Conservation (phyloP, 2,888 invertebrate species). For the Monoplex corrugatus region DNA sequence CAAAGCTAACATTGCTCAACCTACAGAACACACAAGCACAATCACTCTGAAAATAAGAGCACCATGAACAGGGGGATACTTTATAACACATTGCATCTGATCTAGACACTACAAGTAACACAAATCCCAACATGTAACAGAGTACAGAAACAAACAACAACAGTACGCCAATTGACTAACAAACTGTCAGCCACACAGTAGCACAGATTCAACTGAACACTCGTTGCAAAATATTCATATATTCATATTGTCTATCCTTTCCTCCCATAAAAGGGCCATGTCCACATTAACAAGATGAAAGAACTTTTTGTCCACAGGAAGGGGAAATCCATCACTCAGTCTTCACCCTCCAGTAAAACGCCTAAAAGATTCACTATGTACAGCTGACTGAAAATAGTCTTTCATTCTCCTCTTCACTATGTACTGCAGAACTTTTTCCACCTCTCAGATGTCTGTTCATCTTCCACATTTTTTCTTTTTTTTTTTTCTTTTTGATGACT, state of each 20-base stretch:
- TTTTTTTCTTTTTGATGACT: too few relatives aligned
- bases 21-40: not conserved
- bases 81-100: constrained; percentile 23
- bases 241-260: not conserved
- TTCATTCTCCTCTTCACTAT: too few relatives aligned
- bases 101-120: not conserved
- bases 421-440: too few relatives aligned
- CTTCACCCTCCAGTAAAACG: too few relatives aligned
- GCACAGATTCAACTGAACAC: constrained; percentile 30
- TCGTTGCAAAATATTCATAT: constrained; percentile 36
- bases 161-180: not conserved
- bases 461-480: too few relatives aligned
- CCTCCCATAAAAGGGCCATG: not conserved
- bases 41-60: constrained; percentile 33
- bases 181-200: not conserved
- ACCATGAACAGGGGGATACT: constrained; percentile 27
- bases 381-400: too few relatives aligned
- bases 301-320: too few relatives aligned
- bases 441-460: too few relatives aligned
- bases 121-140: not conserved
- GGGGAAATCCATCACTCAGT: too few relatives aligned
- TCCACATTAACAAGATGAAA: not conserved
- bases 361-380: too few relatives aligned
- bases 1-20: too few relatives aligned
- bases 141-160: not conserved